Evolutionary conservation across 2,113 vertebrate species (phyloP).

Genomic region (Clinocottus analis): DNA sequence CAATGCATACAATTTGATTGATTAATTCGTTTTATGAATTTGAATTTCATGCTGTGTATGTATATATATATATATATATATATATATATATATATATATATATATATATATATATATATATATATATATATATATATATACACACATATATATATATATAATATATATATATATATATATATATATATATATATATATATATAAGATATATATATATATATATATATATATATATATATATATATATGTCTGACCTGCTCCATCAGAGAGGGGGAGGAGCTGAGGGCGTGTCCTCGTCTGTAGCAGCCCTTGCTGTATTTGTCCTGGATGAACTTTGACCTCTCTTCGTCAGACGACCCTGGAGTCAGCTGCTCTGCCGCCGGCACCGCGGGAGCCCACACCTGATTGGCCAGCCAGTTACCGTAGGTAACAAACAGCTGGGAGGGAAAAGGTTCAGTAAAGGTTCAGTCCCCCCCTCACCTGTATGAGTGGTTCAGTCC

Average conservation of each 20-base stretch:
- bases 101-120: no score
- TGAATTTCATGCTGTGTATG: no score
- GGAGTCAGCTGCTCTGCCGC: conserved; percentile 75
- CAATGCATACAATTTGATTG: no score
- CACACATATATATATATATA: no score
- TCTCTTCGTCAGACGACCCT: conserved; percentile 59
- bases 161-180: no score
- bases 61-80: no score
- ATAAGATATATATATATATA: no score
- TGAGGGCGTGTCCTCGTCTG: conserved; percentile 76
- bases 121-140: no score
- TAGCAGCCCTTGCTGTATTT: conserved; percentile 83
- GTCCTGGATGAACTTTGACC: conserved; percentile 76
- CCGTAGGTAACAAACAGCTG: conserved; percentile 82
- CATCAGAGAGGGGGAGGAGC: conserved; percentile 67
- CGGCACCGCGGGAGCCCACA: conserved; percentile 81
- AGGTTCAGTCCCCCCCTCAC: not conserved
- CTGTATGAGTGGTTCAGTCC: conserved; percentile 53
- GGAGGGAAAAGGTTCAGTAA: not conserved
- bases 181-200: no score
- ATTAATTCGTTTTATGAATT: no score
- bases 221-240: no score
- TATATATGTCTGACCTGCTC: conserved; percentile 66
- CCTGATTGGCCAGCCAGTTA: conserved; percentile 78
- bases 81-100: no score